Conservation (phyloP, 1,140 invertebrate genomes). For the Melipona quadrifasciata region DNA sequence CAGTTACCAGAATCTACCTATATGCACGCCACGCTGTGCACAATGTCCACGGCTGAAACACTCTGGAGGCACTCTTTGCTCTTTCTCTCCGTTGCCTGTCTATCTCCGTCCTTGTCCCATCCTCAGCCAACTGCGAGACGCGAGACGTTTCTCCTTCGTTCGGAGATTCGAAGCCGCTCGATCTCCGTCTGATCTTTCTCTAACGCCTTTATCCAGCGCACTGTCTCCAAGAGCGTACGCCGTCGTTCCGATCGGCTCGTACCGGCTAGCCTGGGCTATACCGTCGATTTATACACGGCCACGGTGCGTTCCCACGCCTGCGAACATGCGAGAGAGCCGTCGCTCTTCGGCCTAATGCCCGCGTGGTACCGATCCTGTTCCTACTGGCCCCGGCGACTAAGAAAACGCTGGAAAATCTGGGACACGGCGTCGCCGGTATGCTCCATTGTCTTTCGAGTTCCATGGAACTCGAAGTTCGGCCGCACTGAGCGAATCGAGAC, state of each 20-base stretch:
- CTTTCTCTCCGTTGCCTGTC: neutral
- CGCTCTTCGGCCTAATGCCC: constrained; percentile 70
- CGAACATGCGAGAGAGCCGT: constrained; percentile 64
- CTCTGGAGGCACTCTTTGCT: neutral
- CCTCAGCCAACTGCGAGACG: neutral
- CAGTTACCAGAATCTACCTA: neutral
- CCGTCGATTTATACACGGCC: constrained; percentile 65
- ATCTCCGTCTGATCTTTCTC: neutral
- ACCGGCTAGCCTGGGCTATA: constrained; percentile 39
- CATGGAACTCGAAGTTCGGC: neutral
- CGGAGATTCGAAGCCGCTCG: neutral
- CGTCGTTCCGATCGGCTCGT: constrained; percentile 7
- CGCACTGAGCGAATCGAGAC: neutral
- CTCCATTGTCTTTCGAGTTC: constrained; percentile 47
- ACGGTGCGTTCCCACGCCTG: constrained; percentile 70
- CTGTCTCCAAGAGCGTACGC: neutral
- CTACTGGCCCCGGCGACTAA: constrained; percentile 34
- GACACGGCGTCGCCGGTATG: constrained; percentile 50
- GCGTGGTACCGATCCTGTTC: constrained; percentile 51
- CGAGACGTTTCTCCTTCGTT: constrained; percentile 1
- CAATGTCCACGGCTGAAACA: neutral
- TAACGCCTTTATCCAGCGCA: constrained; percentile 9
- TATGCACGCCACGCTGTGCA: neutral
- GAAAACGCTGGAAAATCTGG: constrained; percentile 66
- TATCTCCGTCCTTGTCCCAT: neutral